Conservation (phyloP, 1,140 invertebrate species). For the Dinoponera quadriceps region DNA sequence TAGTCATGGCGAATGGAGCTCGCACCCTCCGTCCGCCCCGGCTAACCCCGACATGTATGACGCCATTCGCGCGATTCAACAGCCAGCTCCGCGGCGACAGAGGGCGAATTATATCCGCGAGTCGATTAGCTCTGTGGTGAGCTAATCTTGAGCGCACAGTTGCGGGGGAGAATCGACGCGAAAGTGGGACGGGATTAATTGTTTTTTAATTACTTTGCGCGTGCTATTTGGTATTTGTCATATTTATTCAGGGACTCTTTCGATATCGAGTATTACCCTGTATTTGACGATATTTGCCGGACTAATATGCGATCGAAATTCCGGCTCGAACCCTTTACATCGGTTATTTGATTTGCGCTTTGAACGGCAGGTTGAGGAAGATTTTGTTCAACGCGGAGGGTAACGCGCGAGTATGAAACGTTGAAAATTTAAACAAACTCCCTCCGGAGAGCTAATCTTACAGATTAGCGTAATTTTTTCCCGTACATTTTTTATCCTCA, state of each 20-base stretch:
- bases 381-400: background rate
- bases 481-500: slow-evolving; percentile 6
- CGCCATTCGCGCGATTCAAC: slow-evolving; percentile 16
- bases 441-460: no score
- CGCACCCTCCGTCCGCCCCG: slow-evolving; percentile 14
- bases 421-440: slow-evolving; percentile 7
- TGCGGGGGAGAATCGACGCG: background rate
- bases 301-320: no score
- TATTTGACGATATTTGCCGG: no score
- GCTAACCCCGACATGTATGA: background rate
- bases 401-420: background rate
- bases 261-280: no score
- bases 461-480: slow-evolving; percentile 4
- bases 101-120: background rate
- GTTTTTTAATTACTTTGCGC: background rate
- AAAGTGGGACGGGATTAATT: background rate
- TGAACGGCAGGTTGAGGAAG: no score
- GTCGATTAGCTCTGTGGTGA: background rate
- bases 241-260: no score
- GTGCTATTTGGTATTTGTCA: no score
- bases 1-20: slow-evolving; percentile 60
- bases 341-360: background rate
- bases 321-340: background rate
- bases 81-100: background rate
- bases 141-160: slow-evolving; percentile 5